phyloP scores from a whole-genome alignment of 1,140 invertebrate genomes.

The Planococcus citri region DNA sequence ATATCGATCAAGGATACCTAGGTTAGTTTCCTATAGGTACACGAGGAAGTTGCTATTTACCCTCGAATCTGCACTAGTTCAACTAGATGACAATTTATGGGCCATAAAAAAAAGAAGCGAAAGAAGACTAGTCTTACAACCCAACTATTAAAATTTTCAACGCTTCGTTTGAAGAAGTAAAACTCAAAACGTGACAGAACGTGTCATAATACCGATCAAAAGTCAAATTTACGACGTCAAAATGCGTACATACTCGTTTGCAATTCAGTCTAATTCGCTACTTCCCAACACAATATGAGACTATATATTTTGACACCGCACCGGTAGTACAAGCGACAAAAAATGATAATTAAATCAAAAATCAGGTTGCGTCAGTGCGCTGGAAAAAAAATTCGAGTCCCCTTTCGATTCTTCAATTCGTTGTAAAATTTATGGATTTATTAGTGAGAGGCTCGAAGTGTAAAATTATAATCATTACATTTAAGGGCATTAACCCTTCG shows the following conservation, averaged over 20 bases:
- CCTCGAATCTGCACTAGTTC: no score
- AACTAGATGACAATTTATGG: no score
- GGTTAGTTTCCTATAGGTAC: no score
- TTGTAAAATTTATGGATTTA: not conserved
- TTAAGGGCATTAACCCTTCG: not conserved
- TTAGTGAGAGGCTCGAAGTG: not conserved
- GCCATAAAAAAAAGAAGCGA: no score
- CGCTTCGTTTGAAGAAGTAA: no score
- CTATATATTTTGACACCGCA: not conserved
- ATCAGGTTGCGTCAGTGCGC: not conserved
- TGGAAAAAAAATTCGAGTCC: not conserved
- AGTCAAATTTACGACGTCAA: not conserved
- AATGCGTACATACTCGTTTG: not conserved
- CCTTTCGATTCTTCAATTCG: not conserved
- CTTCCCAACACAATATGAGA: not conserved
- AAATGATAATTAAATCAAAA: not conserved
- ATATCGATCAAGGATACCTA: no score
- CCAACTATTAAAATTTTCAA: no score
- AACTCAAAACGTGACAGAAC: not conserved
- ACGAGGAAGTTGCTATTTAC: no score
- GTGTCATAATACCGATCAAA: not conserved
- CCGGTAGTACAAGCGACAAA: not conserved
- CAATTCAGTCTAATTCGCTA: not conserved
- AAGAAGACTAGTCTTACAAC: no score
- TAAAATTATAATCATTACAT: constrained; percentile 8